Conservation (phyloP, 2,113 vertebrate species). For the Nibea coibor region DNA sequence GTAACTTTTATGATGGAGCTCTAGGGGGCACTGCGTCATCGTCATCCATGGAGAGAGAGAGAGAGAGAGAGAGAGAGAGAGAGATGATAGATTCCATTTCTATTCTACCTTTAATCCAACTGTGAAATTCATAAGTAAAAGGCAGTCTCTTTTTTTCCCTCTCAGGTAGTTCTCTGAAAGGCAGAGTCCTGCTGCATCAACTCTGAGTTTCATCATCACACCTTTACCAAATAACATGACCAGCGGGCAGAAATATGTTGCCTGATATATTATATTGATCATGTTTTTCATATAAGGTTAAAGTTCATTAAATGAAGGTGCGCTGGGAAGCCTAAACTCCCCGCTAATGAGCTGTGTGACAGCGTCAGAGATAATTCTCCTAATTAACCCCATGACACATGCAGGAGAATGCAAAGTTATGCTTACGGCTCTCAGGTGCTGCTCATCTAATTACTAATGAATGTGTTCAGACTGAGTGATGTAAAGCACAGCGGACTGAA, state of each 20-base stretch:
- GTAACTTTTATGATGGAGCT: conserved; percentile 36
- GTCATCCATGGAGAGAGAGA: conserved; percentile 6
- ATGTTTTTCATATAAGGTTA: conserved; percentile 33
- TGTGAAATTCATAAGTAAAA: conserved; percentile 81
- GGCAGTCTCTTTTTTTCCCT: conserved; percentile 55
- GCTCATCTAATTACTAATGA: conserved; percentile 31
- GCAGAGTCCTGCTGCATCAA: conserved; percentile 53
- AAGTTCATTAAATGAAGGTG: conserved; percentile 39
- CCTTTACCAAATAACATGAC: conserved; percentile 51
- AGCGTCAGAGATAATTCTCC: conserved; percentile 57
- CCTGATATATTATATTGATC: conserved; percentile 56
- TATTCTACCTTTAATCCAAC: conserved; percentile 79
- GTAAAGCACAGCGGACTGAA: background rate
- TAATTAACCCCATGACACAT: conserved; percentile 52
- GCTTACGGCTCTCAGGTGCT: conserved; percentile 3
- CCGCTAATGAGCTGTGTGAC: conserved; percentile 46
- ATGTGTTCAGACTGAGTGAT: conserved; percentile 7
- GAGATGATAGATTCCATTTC: conserved; percentile 74
- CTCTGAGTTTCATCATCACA: conserved; percentile 66
- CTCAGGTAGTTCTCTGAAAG: conserved; percentile 64
- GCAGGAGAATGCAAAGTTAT: conserved; percentile 25
- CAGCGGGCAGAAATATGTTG: conserved; percentile 43
- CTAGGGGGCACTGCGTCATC: conserved; percentile 74
- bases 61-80: conserved; percentile 1
- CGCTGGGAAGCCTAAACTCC: conserved; percentile 6